Base-by-base conservation (phyloP, 1,140 invertebrate species). In the Halictus rubicundus region DNA sequence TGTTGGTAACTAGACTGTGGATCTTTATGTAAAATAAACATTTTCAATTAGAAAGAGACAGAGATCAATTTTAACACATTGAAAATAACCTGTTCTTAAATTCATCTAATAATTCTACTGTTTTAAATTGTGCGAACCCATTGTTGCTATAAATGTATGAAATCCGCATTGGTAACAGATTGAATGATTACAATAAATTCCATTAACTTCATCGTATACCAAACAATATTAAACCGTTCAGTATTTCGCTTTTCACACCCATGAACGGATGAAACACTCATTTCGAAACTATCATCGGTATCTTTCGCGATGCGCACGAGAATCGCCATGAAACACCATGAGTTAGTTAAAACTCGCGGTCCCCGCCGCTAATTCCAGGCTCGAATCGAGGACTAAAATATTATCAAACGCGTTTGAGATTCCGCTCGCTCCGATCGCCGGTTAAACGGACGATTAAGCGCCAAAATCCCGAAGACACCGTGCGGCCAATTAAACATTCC, bases 401-500 rank as follows among this genome's bases (percentile, higher is more conserved):
- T 60, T 39, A 27, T 16, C 23, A n/a, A 64, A 64, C 61, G 61
- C 61, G 19, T 64, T 10, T 64, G 49, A 25, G 60, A 66, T 75
- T 75, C 63, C 72, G 10, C 16, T 3, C 10, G 14, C 16, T 14
- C 19, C n/a, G n/a, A 49, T 27, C 39, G 9, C 25, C 23, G 42
- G 54, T 71, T 32, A 21, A 39, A 39, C 16, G 16, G 61, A 8
- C 61, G 27, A 39, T 64, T 39, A 64, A 64, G 19, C 61, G 54
- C 19, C 19, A n/a, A 64, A 39, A 32, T 21, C 14, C 14, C 61
- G 8, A 19, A 12, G 10, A 25, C 5, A n/a, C 2, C 25, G 10
- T 21, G 54, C 14, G 39, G 25, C n/a, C 42, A 25, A 73, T 52
- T 23, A 23, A 63, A 39, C 72, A 74, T 74, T 74, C 61, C 61